A percentile compares a stretch with the other conserved stretches of the same genome.
These are phyloP conservation scores for Tyrannus savana DNA, from an alignment of 2,113 vertebrate genomes.

Conservation along the genomic window DNA sequence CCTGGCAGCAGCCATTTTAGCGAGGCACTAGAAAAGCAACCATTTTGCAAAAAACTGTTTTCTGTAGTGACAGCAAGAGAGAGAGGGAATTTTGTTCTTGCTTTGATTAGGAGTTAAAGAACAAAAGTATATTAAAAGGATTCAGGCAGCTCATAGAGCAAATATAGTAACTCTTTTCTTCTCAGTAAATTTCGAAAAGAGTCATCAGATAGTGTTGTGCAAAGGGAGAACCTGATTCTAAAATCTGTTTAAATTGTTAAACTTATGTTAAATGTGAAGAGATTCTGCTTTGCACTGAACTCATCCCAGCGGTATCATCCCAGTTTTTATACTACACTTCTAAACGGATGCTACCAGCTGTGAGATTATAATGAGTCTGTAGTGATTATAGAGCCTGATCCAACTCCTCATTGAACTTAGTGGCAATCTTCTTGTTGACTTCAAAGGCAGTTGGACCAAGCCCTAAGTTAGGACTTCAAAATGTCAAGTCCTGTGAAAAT, in stretches of 20 bases:
- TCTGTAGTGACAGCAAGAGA: background rate
- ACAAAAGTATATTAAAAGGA: background rate
- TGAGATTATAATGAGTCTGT: constrained; percentile 28
- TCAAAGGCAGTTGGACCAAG: constrained; percentile 40
- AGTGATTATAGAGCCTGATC: constrained; percentile 22
- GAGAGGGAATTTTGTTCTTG: background rate
- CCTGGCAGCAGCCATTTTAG: background rate
- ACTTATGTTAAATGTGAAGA: background rate
- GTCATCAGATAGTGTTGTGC: background rate
- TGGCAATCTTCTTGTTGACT: constrained; percentile 27
- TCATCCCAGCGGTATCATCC: background rate
- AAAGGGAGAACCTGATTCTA: background rate
- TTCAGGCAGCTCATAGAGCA: background rate
- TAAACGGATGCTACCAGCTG: background rate
- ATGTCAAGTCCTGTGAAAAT: constrained; percentile 33
- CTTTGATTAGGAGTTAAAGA: background rate
- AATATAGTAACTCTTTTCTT: background rate
- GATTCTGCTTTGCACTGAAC: background rate
- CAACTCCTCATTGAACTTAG: constrained; percentile 18
- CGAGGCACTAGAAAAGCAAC: background rate
- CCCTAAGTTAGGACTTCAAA: constrained; percentile 39
- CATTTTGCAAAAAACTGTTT: background rate
- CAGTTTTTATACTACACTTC: background rate
- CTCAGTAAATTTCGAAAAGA: background rate
- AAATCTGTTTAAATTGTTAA: constrained; percentile 24